These are phyloP conservation scores for Diaprepes abbreviatus DNA, from an alignment of 2,888 invertebrate species.

Conservation along the genomic window DNA sequence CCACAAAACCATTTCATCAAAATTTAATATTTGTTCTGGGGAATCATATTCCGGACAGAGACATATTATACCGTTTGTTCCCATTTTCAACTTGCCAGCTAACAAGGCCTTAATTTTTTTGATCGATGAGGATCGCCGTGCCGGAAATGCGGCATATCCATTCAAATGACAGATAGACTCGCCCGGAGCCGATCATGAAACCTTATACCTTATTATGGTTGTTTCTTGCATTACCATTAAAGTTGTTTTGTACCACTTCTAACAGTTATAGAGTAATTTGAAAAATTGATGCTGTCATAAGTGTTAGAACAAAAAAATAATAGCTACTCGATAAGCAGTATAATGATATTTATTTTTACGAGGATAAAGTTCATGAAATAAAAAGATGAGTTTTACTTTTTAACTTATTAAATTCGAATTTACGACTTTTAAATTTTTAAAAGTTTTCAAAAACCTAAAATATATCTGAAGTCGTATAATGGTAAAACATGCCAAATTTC, in stretches of 20 bases:
- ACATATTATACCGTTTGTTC: conserved; percentile 46
- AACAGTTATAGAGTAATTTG: too few relatives aligned
- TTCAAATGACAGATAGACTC: conserved; percentile 17
- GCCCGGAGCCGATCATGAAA: conserved; percentile 18
- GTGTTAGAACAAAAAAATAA: too few relatives aligned
- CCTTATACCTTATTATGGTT: conserved; percentile 17
- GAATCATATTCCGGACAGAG: conserved; percentile 40
- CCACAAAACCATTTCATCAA: conserved; percentile 2
- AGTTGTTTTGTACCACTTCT: conserved; percentile 14
- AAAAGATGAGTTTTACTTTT: too few relatives aligned
- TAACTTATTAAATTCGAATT: too few relatives aligned
- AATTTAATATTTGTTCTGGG: conserved; percentile 43
- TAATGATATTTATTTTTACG: too few relatives aligned
- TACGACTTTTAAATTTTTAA: too few relatives aligned
- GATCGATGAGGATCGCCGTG: conserved; percentile 35
- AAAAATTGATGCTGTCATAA: too few relatives aligned
- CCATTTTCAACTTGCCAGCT: conserved; percentile 31
- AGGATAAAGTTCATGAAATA: too few relatives aligned
- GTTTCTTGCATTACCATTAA: conserved; percentile 13
- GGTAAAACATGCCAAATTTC: too few relatives aligned
- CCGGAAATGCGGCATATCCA: conserved; percentile 16
- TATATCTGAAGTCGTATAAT: too few relatives aligned
- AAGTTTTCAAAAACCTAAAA: too few relatives aligned
- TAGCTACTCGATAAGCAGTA: too few relatives aligned
- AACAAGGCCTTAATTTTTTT: conserved; percentile 44